Evolutionary conservation across 2,888 invertebrate genomes (phyloP), one percentile per base, ranked within the genome.

Genomic region (Pyrocoelia pectoralis): DNA sequence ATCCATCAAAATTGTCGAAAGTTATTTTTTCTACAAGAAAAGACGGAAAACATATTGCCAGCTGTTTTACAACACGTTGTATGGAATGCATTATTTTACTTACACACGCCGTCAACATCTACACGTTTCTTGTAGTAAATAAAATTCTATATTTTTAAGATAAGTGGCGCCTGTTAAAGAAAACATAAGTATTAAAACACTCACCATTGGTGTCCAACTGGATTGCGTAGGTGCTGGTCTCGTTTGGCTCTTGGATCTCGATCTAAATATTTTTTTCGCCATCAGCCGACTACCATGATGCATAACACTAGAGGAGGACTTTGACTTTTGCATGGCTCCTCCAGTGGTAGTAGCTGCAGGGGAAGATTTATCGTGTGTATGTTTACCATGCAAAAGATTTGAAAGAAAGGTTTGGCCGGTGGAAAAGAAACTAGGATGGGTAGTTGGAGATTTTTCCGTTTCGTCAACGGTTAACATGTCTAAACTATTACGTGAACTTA

Each of bases 131-230:
- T 33, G 33, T 33, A 33, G 33, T 33, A 33, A 33, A 33, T 33
- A 33, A 33, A 33, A 33, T 10, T 33, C 33, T 33, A 33, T n/a
- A 33, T 33, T 33, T 33, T 33, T 33, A 33, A 8, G 33, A 33
- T 33, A 2, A 33, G n/a, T n/a, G 33, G 33, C 33, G 33, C 33
- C 33, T n/a, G 33, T 33, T 13, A 13, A 15, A 43, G 13, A 13
- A 53, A 28, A 56, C 12, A 17, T 19, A 43, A 13, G 15, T 43
- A 18, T 12, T n/a, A 48, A 48, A 19, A 17, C 19, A 61, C 75
- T 88, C 85, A 95, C 95, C 91, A 93, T 91, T 72, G 94, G 94
- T 62, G 91, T 91, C 95, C 95, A 95, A 68, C 86, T 85, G 55
- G 87, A 86, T 59, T 86, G 84, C 73, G 87, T 85, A 50, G 81